phyloP scores from a whole-genome alignment of 2,113 vertebrate species.

The Ptilonorhynchus violaceus region DNA sequence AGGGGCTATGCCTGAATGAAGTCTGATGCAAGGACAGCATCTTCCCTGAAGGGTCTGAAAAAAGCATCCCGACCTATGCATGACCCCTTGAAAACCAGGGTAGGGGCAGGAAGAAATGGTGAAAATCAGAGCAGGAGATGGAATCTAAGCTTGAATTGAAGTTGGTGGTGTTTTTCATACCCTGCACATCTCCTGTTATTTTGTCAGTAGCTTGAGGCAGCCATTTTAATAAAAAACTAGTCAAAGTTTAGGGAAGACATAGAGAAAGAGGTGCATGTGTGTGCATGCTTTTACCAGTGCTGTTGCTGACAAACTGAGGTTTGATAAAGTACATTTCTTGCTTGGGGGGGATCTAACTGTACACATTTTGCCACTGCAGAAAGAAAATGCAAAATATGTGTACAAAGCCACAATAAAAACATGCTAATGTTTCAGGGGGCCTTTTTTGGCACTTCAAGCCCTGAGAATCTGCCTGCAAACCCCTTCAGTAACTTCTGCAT shows the following conservation, averaged over 20 bases:
- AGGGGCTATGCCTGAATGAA: fast-evolving
- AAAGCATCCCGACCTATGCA: not conserved
- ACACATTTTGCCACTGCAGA: not conserved
- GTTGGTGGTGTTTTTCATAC: not conserved
- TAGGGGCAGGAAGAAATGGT: not conserved
- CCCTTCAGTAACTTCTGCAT: not conserved
- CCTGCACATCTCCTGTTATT: not conserved
- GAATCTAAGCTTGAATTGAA: not conserved
- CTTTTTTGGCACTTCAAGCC: not conserved
- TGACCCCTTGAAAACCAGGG: not conserved
- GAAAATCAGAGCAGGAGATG: not conserved
- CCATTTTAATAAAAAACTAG: not conserved
- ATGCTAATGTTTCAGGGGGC: not conserved
- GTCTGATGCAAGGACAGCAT: not conserved
- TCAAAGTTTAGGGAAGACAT: not conserved
- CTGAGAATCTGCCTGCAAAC: not conserved
- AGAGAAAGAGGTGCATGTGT: not conserved
- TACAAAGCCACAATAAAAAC: conserved; percentile 54
- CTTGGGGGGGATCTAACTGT: not conserved
- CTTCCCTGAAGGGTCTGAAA: not conserved
- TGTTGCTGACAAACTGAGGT: not conserved
- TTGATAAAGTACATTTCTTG: conserved; percentile 25
- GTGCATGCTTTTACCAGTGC: not conserved
- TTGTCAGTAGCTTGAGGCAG: not conserved
- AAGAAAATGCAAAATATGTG: not conserved